Base-by-base conservation (phyloP, 1,140 invertebrate genomes). In the Agrypnia vestita region DNA sequence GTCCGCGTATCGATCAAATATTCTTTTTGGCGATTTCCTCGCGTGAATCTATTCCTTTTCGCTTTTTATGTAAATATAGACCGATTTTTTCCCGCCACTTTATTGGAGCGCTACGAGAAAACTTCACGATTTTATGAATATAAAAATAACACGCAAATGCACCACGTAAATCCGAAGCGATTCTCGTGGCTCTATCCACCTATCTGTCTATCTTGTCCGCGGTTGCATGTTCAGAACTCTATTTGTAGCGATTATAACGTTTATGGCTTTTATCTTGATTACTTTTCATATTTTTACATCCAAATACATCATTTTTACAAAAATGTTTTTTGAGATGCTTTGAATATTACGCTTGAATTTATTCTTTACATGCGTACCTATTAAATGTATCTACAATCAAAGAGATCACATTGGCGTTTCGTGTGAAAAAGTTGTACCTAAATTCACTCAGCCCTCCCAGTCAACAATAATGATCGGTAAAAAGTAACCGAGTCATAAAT, bases 1-100 rank as follows among this genome's bases (percentile, higher is more conserved):
- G 82, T 79, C n/a, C n/a, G n/a, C 17, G 15, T 80, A 80, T 83
- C 79, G 79, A 83, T 79, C 79, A 81, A 83, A 83, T 80, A 81
- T 83, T 83, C 72, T 79, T 83, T 77, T 77, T 51, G 71, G 79
- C 71, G 73, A 83, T 78, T 80, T 82, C 71, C 75, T 82, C 56
- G 76, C 81, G 71, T 82, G 81, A 59, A 55, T 69, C 73, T 72
- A 46, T 55, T 53, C 46, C 78, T 73, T 61, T 75, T 59, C 46
- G 53, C 59, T 82, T 82, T 80, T 80, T 82, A 82, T 82, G 78
- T 80, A 82, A 82, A 82, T 82, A 80, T 61, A 53, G 76, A 67
- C 35, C 61, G 17, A 56, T n/a, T 80, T 81, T 81, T 74, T 76
- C 76, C 44, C 25, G 7, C 49, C 47, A 55, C 25, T 64, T 76